Evolutionary conservation across 2,113 vertebrate genomes (phyloP), one percentile per base, ranked within the genome.

Genomic region (Platycercus adscitus): DNA sequence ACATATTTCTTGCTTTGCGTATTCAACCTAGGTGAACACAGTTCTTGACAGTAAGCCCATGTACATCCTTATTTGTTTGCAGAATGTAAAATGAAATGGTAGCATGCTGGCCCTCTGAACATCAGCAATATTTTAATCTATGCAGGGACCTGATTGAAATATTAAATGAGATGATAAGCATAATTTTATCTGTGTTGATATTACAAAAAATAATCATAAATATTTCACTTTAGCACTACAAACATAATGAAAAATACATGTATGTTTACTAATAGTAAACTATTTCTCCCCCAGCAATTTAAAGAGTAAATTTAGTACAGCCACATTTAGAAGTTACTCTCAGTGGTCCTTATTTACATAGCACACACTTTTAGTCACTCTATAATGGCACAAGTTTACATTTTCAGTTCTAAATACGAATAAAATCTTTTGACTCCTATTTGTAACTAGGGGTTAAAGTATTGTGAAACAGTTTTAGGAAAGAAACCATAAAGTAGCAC

Each of bases 101-200:
- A 80, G 84, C 79, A 44, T 76, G 91, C 79, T 84, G 86, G 72
- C 78, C 65, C 4, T 75, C 69, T 87, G 90, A 88, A 93, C 81
- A 89, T 97, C 90, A 96, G 75, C n/a, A 60, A 35, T 86, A 63
- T 93, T 96, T 95, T 94, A 97, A 94, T 93, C 16, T 58, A 71
- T 86, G 77, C 64, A 68, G 83, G 64, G 75, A 58, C 82, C 55
- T 91, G 81, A 89, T 94, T 81, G 76, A 96, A 95, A 95, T 95
- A 96, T 97, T 96, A 89, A 93, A 86, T 80, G 94, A 56, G 86
- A 91, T 2, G n/a, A 66, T 53, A 95, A 71, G 37, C 69, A 58
- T 73, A 88, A 81, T 90, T 85, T 87, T 93, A 87, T 73, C 63
- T 50, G 71, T 79, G 73, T 81, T 80, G 61, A 91, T 88, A 95